Conservation (phyloP, 1,140 invertebrate species). For the Trachymyrmex septentrionalis region DNA sequence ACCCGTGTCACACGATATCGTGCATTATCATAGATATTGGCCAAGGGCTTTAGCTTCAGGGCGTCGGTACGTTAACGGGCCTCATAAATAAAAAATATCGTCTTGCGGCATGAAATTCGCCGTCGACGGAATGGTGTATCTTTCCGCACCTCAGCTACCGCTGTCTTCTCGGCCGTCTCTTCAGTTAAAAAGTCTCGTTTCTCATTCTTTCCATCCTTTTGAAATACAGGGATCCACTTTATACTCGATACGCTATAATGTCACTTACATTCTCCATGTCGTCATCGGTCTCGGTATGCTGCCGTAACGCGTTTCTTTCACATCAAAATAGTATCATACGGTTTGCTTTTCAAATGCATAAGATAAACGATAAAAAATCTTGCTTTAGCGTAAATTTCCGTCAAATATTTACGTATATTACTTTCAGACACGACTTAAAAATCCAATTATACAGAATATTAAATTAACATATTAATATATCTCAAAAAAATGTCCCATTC, state of each 20-base stretch:
- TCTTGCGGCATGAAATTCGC: constrained; percentile 40
- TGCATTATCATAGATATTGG: constrained; percentile 75
- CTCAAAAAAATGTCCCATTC: not conserved
- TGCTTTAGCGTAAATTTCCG: not conserved
- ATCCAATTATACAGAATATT: not conserved
- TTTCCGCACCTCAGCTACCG: not conserved
- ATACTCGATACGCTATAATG: constrained; percentile 8
- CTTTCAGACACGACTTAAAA: not conserved
- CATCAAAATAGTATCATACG: not conserved
- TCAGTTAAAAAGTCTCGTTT: constrained; percentile 13
- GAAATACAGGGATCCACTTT: constrained; percentile 55
- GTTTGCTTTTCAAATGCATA: not conserved
- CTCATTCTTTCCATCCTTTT: constrained; percentile 39
- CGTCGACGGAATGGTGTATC: constrained; percentile 11
- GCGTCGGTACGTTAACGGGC: constrained; percentile 46
- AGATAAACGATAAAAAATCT: not conserved
- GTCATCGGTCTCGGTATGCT: not conserved
- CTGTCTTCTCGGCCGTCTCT: not conserved
- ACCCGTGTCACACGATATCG: constrained; percentile 49
- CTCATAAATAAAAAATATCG: constrained; percentile 74
- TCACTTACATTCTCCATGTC: constrained; percentile 34
- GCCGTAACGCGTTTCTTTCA: constrained; percentile 8
- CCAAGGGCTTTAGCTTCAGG: constrained; percentile 55
- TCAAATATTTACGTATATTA: not conserved
- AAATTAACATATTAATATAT: not conserved